Percentiles rank a stretch among this genome's conserved stretches.
Evolutionary conservation across 2,113 vertebrate species (phyloP).

Genomic region (Vidua macroura): DNA sequence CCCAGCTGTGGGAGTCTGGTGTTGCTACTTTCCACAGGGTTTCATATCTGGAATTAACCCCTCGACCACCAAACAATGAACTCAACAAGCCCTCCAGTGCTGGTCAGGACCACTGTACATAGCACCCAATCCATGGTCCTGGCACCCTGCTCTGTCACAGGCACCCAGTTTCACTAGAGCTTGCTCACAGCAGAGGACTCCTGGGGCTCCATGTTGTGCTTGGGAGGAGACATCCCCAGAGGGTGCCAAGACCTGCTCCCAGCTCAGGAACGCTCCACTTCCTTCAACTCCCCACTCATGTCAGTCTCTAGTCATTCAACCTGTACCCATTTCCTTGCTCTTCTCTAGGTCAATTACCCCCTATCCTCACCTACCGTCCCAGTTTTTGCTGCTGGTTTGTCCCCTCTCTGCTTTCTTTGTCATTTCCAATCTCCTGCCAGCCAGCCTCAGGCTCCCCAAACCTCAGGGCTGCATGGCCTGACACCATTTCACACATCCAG

Average conservation of each 20-base stretch:
- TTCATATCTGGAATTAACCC: background rate
- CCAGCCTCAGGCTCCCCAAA: background rate
- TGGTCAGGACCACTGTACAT: rapidly evolving
- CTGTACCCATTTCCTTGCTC: background rate
- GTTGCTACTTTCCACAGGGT: slow-evolving; percentile 37
- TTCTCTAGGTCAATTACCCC: background rate
- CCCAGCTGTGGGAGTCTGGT: slow-evolving; percentile 40
- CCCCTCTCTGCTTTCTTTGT: background rate
- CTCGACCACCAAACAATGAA: background rate
- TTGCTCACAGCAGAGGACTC: background rate
- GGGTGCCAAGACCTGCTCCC: background rate
- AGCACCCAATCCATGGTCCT: rapidly evolving
- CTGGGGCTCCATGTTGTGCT: background rate
- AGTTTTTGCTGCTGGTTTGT: background rate
- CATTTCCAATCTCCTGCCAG: background rate
- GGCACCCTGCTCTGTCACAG: background rate
- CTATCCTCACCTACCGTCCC: background rate
- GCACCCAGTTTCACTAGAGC: background rate
- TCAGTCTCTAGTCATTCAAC: background rate
- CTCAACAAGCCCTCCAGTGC: background rate
- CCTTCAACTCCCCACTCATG: background rate
- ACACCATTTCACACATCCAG: background rate
- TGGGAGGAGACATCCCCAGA: background rate
- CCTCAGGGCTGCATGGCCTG: background rate
- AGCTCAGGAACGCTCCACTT: background rate